Percentiles rank a stretch among this genome's conserved stretches.
These are phyloP conservation scores for Phoenicopterus ruber DNA, from an alignment of 2,113 vertebrate species.

Conservation along the genomic window DNA sequence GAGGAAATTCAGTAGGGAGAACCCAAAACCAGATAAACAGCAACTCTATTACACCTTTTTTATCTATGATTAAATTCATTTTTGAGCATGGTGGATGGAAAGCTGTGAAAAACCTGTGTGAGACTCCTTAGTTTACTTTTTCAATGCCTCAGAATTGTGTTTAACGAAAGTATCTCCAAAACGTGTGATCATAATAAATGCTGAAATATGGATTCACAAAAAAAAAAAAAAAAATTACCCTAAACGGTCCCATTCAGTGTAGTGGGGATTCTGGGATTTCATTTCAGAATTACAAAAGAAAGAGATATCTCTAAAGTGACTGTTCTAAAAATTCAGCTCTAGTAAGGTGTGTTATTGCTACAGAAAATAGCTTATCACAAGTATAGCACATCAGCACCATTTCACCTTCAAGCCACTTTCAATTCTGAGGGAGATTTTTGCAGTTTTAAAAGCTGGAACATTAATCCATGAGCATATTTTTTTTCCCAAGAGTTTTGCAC, in stretches of 20 bases:
- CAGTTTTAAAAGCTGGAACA: neutral
- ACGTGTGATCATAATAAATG: neutral
- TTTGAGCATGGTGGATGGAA: neutral
- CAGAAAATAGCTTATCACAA: neutral
- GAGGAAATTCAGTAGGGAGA: neutral
- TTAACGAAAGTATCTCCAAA: neutral
- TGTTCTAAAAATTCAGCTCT: neutral
- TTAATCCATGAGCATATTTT: neutral
- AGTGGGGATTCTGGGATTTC: neutral
- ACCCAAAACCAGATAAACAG: neutral
- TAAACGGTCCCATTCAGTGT: neutral
- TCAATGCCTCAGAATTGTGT: neutral
- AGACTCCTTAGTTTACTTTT: neutral
- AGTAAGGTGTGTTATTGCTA: neutral
- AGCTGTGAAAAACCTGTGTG: neutral
- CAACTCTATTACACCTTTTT: neutral
- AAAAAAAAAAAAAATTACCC: neutral
- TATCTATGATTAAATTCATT: neutral
- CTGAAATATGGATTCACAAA: neutral
- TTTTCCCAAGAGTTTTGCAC: neutral
- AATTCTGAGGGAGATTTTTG: neutral
- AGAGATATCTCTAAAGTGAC: neutral
- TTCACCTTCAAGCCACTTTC: neutral
- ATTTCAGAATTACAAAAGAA: neutral
- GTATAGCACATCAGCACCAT: fast-evolving